Base-by-base conservation (phyloP, 2,797 vertebrate species). In the Heteromormyrus szaboi region DNA sequence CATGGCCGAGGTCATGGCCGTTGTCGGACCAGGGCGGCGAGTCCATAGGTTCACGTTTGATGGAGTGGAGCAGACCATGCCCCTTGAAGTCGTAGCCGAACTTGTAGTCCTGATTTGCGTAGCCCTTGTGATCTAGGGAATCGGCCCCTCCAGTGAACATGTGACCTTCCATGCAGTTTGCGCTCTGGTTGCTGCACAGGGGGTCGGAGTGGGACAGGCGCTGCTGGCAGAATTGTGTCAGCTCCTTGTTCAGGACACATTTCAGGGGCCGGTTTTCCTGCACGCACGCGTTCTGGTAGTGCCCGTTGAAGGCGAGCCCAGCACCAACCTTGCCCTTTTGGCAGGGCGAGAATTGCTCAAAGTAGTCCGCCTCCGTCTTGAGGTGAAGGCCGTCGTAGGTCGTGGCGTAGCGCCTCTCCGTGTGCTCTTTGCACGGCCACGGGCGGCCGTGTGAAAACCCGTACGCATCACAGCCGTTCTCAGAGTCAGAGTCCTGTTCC, bases 21-120 rank as follows among this genome's bases (percentile, higher is more conserved):
- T 88, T 92, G 89, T 91, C 92, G 0, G 96, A 90, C 97, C 98
- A 95, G 0, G 95, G 94, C 0, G 96, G 96, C 0, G 97, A 97
- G 93, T 98, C 98, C 93, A 97, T 93, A 37, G 98, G 98, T 93
- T 99, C 98, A 7, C 96, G 94, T 90, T 99, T 99, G 94, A 99
- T 97, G 0, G 96, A 92, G 51, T 98, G 97, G 89, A 97, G 91
- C 59, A 97, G 90, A 53, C 95, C 93, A 0, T 97, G 95, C 65
- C 93, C 96, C 95, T 97, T 98, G 94, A 97, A 96, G 93, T 97
- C 95, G 0, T 95, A 96, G 53, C 90, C 92, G 12, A 95, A 92
- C 92, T 97, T 96, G 79, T 95, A 96, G 88, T 95, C 93, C 84
- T 93, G 95, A 3, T 95, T 94, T 90, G 95, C 92, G 88, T 94